Percentiles rank a stretch among this genome's conserved stretches.
Evolutionary conservation across 2,797 vertebrate genomes (phyloP).

Genomic region (Hydrophis major): DNA sequence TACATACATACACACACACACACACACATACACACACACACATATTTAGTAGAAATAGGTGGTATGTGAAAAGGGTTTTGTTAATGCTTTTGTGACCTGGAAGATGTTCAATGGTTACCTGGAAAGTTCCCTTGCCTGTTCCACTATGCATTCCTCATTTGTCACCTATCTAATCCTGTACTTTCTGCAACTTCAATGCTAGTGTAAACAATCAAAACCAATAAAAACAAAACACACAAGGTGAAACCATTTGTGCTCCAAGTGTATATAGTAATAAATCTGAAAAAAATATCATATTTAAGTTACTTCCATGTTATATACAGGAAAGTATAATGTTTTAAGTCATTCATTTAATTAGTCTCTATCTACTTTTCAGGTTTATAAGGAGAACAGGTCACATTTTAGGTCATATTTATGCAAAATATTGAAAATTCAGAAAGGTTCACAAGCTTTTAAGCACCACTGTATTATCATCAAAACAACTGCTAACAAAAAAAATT

Average conservation of each 20-base stretch:
- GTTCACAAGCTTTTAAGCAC: not conserved
- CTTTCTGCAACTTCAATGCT: not conserved
- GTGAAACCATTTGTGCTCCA: not conserved
- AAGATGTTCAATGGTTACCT: not conserved
- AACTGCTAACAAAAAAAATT: not conserved
- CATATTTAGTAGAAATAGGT: not conserved
- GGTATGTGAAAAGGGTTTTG: not conserved
- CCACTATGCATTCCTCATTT: not conserved
- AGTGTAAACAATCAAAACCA: not conserved
- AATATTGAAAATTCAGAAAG: not conserved
- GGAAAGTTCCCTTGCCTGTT: not conserved
- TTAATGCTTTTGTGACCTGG: not conserved
- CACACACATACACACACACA: not conserved
- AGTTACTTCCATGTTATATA: not conserved
- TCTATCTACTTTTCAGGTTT: not conserved
- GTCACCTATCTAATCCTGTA: not conserved
- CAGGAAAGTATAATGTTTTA: not conserved
- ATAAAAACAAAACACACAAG: not conserved
- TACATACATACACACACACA: too few species aligned
- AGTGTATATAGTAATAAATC: not conserved
- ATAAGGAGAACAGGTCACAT: not conserved
- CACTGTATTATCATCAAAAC: not conserved
- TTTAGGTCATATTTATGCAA: not conserved
- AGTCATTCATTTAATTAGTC: not conserved
- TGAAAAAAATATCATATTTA: not conserved